Evolutionary conservation across 2,113 vertebrate species (phyloP).

Genomic region (Phasianus colchicus): DNA sequence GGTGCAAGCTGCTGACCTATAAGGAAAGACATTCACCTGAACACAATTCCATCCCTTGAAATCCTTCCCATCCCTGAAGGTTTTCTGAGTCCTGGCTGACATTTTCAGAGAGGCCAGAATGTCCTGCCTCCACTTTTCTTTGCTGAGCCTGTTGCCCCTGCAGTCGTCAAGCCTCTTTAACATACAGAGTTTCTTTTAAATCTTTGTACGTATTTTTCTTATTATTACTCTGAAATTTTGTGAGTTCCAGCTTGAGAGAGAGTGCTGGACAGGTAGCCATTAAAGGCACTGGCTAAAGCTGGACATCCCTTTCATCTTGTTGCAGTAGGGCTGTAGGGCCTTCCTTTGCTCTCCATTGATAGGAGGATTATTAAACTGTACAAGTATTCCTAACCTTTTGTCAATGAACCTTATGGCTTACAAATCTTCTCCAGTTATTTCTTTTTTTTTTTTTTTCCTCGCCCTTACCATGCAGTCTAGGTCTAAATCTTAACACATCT

Average conservation of each 20-base stretch:
- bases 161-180: neutral
- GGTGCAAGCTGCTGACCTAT: neutral
- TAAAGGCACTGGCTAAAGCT: neutral
- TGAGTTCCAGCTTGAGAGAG: neutral
- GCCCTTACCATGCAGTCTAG: neutral
- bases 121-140: neutral
- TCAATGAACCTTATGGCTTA: conserved; percentile 1
- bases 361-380: neutral
- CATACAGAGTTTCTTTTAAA: neutral
- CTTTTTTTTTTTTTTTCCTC: neutral
- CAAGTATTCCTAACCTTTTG: neutral
- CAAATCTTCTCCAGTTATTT: neutral
- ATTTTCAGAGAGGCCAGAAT: neutral
- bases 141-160: neutral
- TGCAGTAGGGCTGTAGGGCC: neutral
- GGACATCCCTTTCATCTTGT: neutral
- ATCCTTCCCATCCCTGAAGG: neutral
- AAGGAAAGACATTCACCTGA: neutral
- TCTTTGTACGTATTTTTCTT: neutral
- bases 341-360: neutral
- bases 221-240: neutral
- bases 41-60: neutral
- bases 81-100: neutral
- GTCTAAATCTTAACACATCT: conserved; percentile 22
- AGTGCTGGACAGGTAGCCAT: neutral